Evolutionary conservation across 2,113 vertebrate genomes (phyloP).

Genomic region (Lathamus discolor): DNA sequence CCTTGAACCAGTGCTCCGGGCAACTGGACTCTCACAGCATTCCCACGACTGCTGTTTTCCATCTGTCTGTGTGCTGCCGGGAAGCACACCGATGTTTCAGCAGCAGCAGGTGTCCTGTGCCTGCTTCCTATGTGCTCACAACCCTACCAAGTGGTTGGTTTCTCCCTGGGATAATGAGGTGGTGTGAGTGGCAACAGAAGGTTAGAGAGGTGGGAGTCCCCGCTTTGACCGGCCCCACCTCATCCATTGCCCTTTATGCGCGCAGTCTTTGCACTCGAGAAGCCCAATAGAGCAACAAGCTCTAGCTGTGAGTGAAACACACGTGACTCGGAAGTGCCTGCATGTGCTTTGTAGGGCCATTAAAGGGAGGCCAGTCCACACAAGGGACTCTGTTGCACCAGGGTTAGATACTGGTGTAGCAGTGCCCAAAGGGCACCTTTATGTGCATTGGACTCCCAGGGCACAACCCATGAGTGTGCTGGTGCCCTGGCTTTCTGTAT

Average conservation of each 20-base stretch:
- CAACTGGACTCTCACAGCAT: accelerated
- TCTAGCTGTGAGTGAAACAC: background rate
- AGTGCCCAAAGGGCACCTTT: background rate
- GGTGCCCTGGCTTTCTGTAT: background rate
- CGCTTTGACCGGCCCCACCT: background rate
- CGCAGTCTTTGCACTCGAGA: background rate
- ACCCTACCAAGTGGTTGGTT: background rate
- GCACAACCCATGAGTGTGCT: background rate
- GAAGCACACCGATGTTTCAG: background rate
- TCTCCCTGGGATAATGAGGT: background rate
- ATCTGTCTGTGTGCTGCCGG: background rate
- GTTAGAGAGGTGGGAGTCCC: background rate
- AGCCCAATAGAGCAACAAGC: too few species aligned
- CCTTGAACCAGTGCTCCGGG: background rate
- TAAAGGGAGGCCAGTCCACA: background rate
- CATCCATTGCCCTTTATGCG: background rate
- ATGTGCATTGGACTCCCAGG: background rate
- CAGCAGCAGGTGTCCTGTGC: background rate
- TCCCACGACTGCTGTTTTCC: background rate
- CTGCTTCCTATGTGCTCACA: background rate
- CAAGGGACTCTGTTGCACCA: background rate
- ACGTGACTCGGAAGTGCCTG: background rate
- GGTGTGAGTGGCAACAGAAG: background rate
- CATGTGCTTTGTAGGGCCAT: background rate
- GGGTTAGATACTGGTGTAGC: background rate